Base-by-base conservation (phyloP, 2,113 vertebrate species). In the Gopherus flavomarginatus region DNA sequence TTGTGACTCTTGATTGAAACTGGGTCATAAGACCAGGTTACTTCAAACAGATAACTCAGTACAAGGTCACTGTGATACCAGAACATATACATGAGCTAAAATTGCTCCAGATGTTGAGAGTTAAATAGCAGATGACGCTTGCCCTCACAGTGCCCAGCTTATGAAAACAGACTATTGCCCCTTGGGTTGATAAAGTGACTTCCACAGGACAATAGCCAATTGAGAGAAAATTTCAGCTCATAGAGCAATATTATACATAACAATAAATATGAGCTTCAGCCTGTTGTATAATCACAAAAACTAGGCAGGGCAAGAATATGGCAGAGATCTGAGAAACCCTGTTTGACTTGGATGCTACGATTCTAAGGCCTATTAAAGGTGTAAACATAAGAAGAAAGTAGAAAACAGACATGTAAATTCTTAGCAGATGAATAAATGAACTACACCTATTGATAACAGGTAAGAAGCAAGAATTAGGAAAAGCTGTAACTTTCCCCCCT, bases 21-120 rank as follows among this genome's bases (percentile, higher is more conserved):
- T 72, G 65, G 16, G n/a, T 38, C 35, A 72, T 13, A 38, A 35
- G n/a, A 17, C 65, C n/a, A 38, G 65, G 35, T 72, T 29, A 29
- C 29, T 62, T 62, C 29, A 31, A 62, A 27, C 57, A 62, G 57
- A 31, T 31, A 62, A 31, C 27, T 11, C 27, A 62, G 42, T 42
- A 42, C 42, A 42, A 42, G 44, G 10, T 21, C 26, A 50, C 2
- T 72, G 53, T 90, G 42, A 88, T 91, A 50, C 11, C 1, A 14
- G 38, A 2, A 38, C 13, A 3, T 38, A 3, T 16, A 4, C 7
- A 38, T 13, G 44, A 4, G 5, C 35, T 11, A 8, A 3, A 2
- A 78, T 85, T 83, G 56, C 65, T 24, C 14, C 47, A 42, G 3
- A 35, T 0, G 1, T 52, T 14, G 38, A 42, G 69, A 80, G 11